phyloP scores from a whole-genome alignment of 1,140 invertebrate species.

The Drosophila oshimai region DNA sequence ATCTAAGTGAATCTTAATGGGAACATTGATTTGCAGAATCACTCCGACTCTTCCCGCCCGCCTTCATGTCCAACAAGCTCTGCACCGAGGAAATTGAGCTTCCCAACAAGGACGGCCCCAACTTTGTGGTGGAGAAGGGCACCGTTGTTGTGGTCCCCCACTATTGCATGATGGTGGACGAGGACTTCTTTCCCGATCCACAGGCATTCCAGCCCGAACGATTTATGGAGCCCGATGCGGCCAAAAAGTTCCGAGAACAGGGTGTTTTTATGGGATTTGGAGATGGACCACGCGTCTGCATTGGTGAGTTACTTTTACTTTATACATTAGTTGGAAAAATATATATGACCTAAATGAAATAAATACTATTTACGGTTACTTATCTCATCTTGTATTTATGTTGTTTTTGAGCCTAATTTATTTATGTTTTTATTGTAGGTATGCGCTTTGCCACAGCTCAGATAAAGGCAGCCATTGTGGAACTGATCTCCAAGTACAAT shows the following conservation, averaged over 20 bases:
- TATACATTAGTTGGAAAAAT: neutral
- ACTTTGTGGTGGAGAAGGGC: constrained; percentile 77
- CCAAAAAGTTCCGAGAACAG: constrained; percentile 53
- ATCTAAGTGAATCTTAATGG: neutral
- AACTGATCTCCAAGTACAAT: constrained; percentile 63
- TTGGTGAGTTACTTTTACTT: constrained; percentile 31
- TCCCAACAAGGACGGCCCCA: constrained; percentile 54
- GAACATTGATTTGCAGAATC: constrained; percentile 29
- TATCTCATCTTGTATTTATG: neutral
- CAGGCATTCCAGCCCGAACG: constrained; percentile 89
- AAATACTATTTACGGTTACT: neutral
- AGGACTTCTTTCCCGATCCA: constrained; percentile 87
- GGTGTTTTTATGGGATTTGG: constrained; percentile 59
- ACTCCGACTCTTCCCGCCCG: constrained; percentile 50
- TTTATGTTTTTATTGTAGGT: constrained; percentile 20
- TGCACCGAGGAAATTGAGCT: constrained; percentile 63
- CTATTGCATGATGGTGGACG: constrained; percentile 85
- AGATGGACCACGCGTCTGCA: constrained; percentile 67
- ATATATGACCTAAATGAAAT: neutral
- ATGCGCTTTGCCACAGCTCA: constrained; percentile 70
- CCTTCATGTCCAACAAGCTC: constrained; percentile 24
- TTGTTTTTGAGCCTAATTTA: neutral
- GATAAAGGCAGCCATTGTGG: constrained; percentile 68
- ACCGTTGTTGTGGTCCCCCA: constrained; percentile 84
- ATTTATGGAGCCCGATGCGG: constrained; percentile 59